Evolutionary conservation across 2,797 vertebrate species (phyloP), one percentile per base, ranked within the genome.

Genomic region (Chaetophractus vellerosus): DNA sequence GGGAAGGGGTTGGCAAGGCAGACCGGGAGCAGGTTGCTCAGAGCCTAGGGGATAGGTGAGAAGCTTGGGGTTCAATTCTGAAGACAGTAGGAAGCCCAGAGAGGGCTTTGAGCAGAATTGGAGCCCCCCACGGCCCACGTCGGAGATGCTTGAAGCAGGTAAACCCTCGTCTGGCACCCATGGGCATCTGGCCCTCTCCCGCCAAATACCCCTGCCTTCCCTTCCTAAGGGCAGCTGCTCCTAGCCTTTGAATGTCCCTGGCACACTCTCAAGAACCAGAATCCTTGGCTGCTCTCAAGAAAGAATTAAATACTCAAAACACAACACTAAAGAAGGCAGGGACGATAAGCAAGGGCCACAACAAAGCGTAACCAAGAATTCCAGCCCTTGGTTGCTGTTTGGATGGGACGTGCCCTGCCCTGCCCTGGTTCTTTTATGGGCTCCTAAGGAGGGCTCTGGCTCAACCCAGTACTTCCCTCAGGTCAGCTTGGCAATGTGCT

Each of bases 341-440:
- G 78, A 31, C 2, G 0, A n/a, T 9, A 18, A 18, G 78, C 0
- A 7, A 55, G 57, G 57, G 48, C 19, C n/a, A 31, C 23, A 23
- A 9, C 52, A 7, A 0, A 3, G 76, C 5, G 12, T n/a, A 23
- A 9, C 64, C 18, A 50, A 72, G 64, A 85, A 12, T 15, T 28
- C 9, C 2, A 0, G 23, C 12, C 0, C 38, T 8, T 48, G 41
- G 38, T 23, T 2, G 0, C 63, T 16, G 0, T 26, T 14, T 3
- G 71, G 19, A 15, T 4, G 1, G 11, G 31, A 3, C 5, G 1
- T 8, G 33, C 28, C 76, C 24, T 1, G 9, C 64, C 26, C 50
- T 19, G 31, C 28, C 38, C n/a, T 31, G 23, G 64, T 36, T 72
- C 55, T 31, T n/a, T 2, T 11, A 2, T 0, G 31, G 5, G 2